Percentiles rank a stretch among this genome's conserved stretches.
phyloP scores from a whole-genome alignment of 2,888 invertebrate genomes.

The Gymnosoma rotundatum region DNA sequence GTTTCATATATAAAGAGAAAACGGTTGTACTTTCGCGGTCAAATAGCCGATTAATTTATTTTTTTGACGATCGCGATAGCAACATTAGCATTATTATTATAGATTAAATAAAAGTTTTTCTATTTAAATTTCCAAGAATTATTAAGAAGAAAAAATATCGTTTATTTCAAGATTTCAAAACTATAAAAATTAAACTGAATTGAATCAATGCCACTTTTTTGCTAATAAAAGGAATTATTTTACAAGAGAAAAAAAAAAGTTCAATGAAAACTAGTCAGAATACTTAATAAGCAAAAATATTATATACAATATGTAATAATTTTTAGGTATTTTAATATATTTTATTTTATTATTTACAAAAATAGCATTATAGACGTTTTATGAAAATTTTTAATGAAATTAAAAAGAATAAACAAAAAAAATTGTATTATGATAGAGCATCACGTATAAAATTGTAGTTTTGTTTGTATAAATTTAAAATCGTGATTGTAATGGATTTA shows the following conservation, averaged over 20 bases:
- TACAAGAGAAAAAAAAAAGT: neutral
- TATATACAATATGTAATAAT: neutral
- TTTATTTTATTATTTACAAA: neutral
- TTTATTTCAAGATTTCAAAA: too few species aligned
- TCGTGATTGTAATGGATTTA: slow-evolving; percentile 66
- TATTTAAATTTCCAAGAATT: too few species aligned
- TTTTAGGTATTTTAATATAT: slow-evolving; percentile 23
- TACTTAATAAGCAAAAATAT: slow-evolving; percentile 10
- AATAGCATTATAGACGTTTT: slow-evolving; percentile 22
- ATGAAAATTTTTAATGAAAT: slow-evolving; percentile 3
- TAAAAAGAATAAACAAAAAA: neutral
- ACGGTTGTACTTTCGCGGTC: too few species aligned
- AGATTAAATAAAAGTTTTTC: too few species aligned
- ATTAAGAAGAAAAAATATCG: too few species aligned
- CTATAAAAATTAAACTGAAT: too few species aligned
- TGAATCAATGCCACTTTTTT: too few species aligned
- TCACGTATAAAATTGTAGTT: slow-evolving; percentile 47
- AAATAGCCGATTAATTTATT: too few species aligned
- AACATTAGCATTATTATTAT: too few species aligned
- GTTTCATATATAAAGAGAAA: too few species aligned
- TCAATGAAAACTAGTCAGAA: neutral
- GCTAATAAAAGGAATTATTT: too few species aligned
- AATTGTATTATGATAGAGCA: slow-evolving; percentile 22
- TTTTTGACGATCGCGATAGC: too few species aligned
- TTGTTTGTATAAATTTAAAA: slow-evolving; percentile 36